Evolutionary conservation across 2,797 vertebrate species (phyloP).

Genomic region (Tadarida brasiliensis): DNA sequence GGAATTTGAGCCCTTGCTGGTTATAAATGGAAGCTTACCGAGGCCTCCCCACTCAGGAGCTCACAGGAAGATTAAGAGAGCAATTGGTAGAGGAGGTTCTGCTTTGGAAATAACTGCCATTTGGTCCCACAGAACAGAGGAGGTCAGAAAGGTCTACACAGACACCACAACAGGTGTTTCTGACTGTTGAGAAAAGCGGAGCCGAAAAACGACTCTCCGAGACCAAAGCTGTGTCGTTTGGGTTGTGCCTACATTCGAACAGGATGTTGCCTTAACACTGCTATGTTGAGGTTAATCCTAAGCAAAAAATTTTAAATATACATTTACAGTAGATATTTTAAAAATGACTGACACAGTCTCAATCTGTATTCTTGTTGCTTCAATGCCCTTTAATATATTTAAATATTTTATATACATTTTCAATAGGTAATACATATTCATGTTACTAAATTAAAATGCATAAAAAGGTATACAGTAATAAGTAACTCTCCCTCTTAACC

Average conservation of each 20-base stretch:
- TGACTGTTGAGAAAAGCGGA: not conserved
- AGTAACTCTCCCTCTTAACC: not conserved
- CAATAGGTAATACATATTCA: not conserved
- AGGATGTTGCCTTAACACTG: not conserved
- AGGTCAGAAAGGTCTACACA: not conserved
- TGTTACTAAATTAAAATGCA: conserved; percentile 20
- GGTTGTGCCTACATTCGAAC: not conserved
- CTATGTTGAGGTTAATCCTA: conserved; percentile 22
- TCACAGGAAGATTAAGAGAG: not conserved
- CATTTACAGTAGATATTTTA: not conserved
- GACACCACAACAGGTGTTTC: not conserved
- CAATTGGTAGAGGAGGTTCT: not conserved
- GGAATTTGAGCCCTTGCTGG: not conserved
- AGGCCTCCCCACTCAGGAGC: not conserved
- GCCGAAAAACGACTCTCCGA: not conserved
- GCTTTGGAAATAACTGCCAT: not conserved
- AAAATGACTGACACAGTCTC: not conserved
- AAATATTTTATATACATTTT: conserved; percentile 52
- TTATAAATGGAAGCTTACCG: not conserved
- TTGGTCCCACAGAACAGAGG: not conserved
- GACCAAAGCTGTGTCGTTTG: not conserved
- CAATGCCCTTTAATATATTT: not conserved
- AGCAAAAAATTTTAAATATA: conserved; percentile 26
- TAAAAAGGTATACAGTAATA: not conserved
- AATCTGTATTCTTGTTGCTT: conserved; percentile 14